Evolutionary conservation across 2,888 invertebrate species (phyloP).

Genomic region (Meganola albula): DNA sequence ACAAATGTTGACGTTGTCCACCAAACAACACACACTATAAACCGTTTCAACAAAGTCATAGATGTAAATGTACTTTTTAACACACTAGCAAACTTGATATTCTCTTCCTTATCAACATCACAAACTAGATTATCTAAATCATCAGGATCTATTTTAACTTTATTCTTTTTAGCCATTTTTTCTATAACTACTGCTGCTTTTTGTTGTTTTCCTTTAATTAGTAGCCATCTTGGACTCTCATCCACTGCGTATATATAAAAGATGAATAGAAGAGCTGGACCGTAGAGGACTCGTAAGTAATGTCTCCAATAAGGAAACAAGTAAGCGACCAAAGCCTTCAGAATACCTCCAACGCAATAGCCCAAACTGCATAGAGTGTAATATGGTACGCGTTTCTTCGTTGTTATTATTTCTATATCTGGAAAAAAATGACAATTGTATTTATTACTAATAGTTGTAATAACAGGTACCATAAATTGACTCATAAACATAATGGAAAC

Average conservation of each 20-base stretch:
- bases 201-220: constrained; percentile 81
- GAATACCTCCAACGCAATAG: constrained; percentile 38
- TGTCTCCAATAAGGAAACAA: constrained; percentile 82
- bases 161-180: constrained; percentile 75
- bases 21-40: constrained; percentile 58
- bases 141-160: constrained; percentile 43
- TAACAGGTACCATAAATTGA: too few relatives aligned
- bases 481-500: too few relatives aligned
- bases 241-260: constrained; percentile 82
- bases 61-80: constrained; percentile 54
- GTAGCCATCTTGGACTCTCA: constrained; percentile 88
- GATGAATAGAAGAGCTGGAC: constrained; percentile 82
- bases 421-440: constrained; percentile 20
- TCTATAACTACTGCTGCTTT: constrained; percentile 80
- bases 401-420: constrained; percentile 58
- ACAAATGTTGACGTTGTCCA: constrained; percentile 84
- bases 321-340: constrained; percentile 46
- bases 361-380: constrained; percentile 43
- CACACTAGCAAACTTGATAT: constrained; percentile 33
- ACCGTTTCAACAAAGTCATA: constrained; percentile 43
- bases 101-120: constrained; percentile 32
- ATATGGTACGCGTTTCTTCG: constrained; percentile 47
- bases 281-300: constrained; percentile 80
- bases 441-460: not conserved
- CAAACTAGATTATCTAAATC: constrained; percentile 34